Conservation (phyloP, 2,113 vertebrate species). For the Rhinichthys klamathensis region DNA sequence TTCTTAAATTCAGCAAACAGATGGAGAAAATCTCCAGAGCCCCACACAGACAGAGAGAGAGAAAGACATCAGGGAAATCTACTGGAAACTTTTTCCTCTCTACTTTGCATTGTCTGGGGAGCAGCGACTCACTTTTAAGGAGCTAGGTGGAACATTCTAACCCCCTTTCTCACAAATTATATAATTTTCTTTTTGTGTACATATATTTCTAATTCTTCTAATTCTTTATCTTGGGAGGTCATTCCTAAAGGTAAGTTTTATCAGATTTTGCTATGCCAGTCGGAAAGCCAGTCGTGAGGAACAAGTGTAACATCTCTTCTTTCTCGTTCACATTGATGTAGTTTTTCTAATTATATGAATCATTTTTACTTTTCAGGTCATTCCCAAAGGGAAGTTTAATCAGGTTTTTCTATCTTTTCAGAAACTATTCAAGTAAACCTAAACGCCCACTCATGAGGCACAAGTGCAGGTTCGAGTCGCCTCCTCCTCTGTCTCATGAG, state of each 20-base stretch:
- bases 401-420: neutral
- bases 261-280: neutral
- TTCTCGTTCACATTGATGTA: neutral
- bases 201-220: too few species aligned
- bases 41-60: neutral
- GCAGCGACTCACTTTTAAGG: neutral
- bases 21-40: constrained; percentile 40
- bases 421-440: neutral
- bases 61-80: constrained; percentile 15
- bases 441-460: neutral
- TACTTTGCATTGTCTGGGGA: constrained; percentile 4
- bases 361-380: neutral
- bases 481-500: constrained; percentile 39
- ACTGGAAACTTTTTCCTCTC: constrained; percentile 38
- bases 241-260: neutral
- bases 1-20: constrained; percentile 47
- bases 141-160: neutral
- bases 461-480: neutral
- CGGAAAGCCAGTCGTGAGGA: neutral
- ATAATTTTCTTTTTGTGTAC: too few species aligned
- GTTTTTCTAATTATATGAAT: neutral
- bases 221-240: neutral
- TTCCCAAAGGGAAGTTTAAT: neutral
- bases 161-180: neutral
- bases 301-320: constrained; percentile 10